These are phyloP conservation scores for Rhodophaea formosa DNA, from an alignment of 2,888 invertebrate species.

Conservation along the genomic window DNA sequence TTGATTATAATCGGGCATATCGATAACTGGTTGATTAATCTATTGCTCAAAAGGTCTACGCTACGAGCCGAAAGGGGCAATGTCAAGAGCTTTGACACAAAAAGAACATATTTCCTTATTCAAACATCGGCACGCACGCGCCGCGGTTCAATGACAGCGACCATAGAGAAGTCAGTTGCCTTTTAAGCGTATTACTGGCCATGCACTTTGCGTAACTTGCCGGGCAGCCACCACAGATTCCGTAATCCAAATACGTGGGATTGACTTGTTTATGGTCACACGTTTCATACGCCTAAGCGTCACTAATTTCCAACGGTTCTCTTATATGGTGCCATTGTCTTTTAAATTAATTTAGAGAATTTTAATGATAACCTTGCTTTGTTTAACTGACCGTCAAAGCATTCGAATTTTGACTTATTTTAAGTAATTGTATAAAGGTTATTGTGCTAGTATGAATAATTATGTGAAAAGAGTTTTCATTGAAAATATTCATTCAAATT, in stretches of 20 bases:
- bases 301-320: conserved; percentile 18
- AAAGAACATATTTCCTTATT: conserved; percentile 68
- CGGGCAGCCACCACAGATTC: conserved; percentile 34
- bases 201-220: conserved; percentile 68
- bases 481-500: neutral
- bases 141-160: conserved; percentile 68
- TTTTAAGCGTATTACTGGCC: conserved; percentile 65
- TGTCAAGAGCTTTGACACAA: conserved; percentile 70
- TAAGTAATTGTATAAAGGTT: neutral
- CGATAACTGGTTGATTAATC: conserved; percentile 25
- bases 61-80: conserved; percentile 45
- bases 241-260: conserved; percentile 44
- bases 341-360: conserved; percentile 5
- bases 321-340: conserved; percentile 13
- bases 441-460: neutral
- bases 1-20: conserved; percentile 42
- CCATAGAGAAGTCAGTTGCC: conserved; percentile 67
- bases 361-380: conserved; percentile 14
- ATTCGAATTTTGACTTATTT: conserved; percentile 1
- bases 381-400: conserved; percentile 4
- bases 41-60: conserved; percentile 7
- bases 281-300: conserved; percentile 26
- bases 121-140: conserved; percentile 56
- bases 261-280: conserved; percentile 25
- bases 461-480: neutral